These are phyloP conservation scores for Zygaena filipendulae DNA, from an alignment of 2,888 invertebrate species.

Conservation along the genomic window DNA sequence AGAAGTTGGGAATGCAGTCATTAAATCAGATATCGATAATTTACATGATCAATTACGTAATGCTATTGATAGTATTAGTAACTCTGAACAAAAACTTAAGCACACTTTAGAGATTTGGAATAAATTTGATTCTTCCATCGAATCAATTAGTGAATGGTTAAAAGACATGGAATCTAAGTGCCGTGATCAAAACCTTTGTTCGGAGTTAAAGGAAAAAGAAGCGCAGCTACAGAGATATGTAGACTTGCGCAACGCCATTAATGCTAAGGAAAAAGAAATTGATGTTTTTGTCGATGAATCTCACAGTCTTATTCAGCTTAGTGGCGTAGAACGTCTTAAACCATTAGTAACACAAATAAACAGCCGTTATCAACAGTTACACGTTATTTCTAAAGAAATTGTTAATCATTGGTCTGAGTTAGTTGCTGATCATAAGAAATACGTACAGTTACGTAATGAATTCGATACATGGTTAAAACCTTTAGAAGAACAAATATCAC, in stretches of 20 bases:
- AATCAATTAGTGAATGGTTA: conserved; percentile 87
- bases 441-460: conserved; percentile 78
- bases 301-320: conserved; percentile 85
- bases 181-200: conserved; percentile 86
- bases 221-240: conserved; percentile 77
- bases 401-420: conserved; percentile 86
- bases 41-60: conserved; percentile 74
- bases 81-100: conserved; percentile 78
- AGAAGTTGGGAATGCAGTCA: conserved; percentile 77
- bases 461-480: conserved; percentile 82
- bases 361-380: conserved; percentile 84
- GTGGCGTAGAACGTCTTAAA: conserved; percentile 86
- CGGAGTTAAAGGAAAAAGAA: conserved; percentile 84
- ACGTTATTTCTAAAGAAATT: conserved; percentile 85
- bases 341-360: conserved; percentile 91
- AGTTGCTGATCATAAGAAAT: conserved; percentile 85
- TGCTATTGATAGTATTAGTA: conserved; percentile 73
- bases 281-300: conserved; percentile 91
- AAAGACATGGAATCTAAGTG: conserved; percentile 85
- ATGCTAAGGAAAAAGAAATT: conserved; percentile 84
- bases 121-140: conserved; percentile 84
- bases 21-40: conserved; percentile 78
- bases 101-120: conserved; percentile 85
- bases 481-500: conserved; percentile 74
- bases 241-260: conserved; percentile 79